These are phyloP conservation scores for Zaprionus kolodkinae DNA, from an alignment of 1,140 invertebrate genomes.

Conservation along the genomic window DNA sequence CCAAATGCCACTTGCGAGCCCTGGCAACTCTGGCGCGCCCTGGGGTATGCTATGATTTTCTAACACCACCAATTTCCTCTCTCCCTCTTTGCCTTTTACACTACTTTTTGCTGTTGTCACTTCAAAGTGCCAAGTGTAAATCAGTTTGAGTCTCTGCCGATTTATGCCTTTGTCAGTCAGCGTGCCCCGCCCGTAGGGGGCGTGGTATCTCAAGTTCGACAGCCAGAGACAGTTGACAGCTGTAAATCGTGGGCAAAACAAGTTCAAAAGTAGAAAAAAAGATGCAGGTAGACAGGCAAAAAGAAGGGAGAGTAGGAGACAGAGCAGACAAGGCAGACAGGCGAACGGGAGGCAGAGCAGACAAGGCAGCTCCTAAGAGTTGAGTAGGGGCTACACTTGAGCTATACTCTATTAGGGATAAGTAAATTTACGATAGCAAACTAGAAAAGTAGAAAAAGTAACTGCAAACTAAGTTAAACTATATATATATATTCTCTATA, in stretches of 20 bases:
- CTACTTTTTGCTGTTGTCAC: conserved; percentile 16
- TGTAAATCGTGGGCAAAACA: conserved; percentile 74
- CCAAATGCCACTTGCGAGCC: conserved; percentile 31
- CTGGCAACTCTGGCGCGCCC: not conserved
- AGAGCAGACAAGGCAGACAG: not conserved
- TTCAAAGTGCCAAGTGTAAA: conserved; percentile 59
- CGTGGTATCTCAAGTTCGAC: conserved; percentile 18
- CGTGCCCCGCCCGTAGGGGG: not conserved
- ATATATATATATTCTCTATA: not conserved
- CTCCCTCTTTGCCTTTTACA: not conserved
- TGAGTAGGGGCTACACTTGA: not conserved
- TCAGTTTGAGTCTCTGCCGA: conserved; percentile 68
- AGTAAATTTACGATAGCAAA: not conserved
- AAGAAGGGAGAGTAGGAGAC: not conserved
- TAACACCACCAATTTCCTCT: not conserved
- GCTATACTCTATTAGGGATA: not conserved
- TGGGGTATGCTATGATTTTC: conserved; percentile 33
- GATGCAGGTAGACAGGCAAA: not conserved
- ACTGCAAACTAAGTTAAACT: not conserved
- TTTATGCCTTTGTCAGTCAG: conserved; percentile 74
- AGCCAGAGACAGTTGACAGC: conserved; percentile 51
- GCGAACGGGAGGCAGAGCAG: not conserved
- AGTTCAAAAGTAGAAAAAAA: conserved; percentile 59
- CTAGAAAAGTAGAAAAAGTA: not conserved
- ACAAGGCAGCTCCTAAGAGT: not conserved